phyloP scores from a whole-genome alignment of 2,888 invertebrate species.

The Trissolcus japonicus region DNA sequence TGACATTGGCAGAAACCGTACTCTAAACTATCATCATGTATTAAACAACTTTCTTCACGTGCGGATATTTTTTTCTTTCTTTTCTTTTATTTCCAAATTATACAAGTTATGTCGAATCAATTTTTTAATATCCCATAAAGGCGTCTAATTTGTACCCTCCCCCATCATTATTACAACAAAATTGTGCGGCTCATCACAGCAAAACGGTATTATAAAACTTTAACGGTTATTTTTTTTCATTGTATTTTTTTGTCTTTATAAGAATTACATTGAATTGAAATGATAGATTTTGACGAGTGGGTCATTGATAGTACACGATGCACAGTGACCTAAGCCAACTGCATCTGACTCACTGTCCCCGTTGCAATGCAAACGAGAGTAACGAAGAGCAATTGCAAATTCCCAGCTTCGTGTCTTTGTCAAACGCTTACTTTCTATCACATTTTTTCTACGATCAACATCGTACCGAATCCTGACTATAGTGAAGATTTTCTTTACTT shows the following conservation, averaged over 20 bases:
- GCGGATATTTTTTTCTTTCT: constrained; percentile 11
- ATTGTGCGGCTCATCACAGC: background rate
- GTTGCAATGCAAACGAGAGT: constrained; percentile 57
- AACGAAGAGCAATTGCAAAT: constrained; percentile 32
- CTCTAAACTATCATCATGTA: constrained; percentile 36
- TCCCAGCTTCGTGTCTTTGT: constrained; percentile 14
- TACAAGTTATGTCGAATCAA: too few relatives aligned
- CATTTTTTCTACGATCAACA: constrained; percentile 1
- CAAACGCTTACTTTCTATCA: constrained; percentile 26
- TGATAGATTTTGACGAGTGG: constrained; percentile 3
- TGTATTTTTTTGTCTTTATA: background rate
- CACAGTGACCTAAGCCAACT: constrained; percentile 42
- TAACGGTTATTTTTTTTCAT: background rate
- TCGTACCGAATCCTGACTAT: background rate
- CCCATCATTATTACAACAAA: too few relatives aligned
- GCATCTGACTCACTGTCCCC: constrained; percentile 50
- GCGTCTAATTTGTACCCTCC: too few relatives aligned
- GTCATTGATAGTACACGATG: background rate
- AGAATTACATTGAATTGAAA: background rate
- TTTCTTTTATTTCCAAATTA: background rate
- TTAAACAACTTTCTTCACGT: constrained; percentile 38
- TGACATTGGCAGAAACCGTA: constrained; percentile 19
- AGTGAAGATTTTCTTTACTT: background rate
- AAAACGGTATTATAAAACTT: background rate
- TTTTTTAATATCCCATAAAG: too few relatives aligned